These are phyloP conservation scores for Lacanobia oleracea DNA, from an alignment of 2,888 invertebrate species.

Conservation along the genomic window DNA sequence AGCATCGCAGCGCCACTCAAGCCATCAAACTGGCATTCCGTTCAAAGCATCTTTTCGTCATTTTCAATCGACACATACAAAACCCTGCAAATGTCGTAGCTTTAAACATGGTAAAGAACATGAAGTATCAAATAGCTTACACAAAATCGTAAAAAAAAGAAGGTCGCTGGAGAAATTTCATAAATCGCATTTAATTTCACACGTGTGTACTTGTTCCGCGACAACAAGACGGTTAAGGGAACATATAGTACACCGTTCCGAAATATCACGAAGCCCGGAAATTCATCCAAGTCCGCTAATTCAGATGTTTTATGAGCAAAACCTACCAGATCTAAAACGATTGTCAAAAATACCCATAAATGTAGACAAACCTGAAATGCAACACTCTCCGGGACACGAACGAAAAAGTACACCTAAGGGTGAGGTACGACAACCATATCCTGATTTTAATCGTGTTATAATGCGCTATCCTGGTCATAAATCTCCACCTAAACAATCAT, in stretches of 20 bases:
- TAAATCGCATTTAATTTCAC: constrained; percentile 17
- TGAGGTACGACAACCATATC: constrained; percentile 33
- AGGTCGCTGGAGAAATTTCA: background rate
- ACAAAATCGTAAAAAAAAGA: constrained; percentile 3
- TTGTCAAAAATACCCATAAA: constrained; percentile 2
- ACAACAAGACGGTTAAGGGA: constrained; percentile 1
- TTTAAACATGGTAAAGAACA: constrained; percentile 1
- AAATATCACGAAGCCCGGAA: constrained; percentile 1
- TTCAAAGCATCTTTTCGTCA: background rate
- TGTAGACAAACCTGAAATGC: constrained; percentile 46
- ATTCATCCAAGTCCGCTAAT: background rate
- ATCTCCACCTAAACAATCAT: constrained; percentile 9
- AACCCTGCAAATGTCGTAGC: background rate
- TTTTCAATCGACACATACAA: constrained; percentile 6
- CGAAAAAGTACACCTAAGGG: constrained; percentile 13
- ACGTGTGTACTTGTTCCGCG: constrained; percentile 1
- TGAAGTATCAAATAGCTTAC: constrained; percentile 14
- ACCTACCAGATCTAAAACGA: constrained; percentile 2
- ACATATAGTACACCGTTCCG: constrained; percentile 18
- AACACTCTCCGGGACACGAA: background rate
- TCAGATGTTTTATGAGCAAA: background rate
- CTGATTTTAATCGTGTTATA: constrained; percentile 40
- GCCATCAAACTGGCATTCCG: constrained; percentile 1
- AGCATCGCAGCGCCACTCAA: background rate
- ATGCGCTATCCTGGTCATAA: constrained; percentile 32